phyloP scores from a whole-genome alignment of 2,888 invertebrate species.

The Erebia epiphron region DNA sequence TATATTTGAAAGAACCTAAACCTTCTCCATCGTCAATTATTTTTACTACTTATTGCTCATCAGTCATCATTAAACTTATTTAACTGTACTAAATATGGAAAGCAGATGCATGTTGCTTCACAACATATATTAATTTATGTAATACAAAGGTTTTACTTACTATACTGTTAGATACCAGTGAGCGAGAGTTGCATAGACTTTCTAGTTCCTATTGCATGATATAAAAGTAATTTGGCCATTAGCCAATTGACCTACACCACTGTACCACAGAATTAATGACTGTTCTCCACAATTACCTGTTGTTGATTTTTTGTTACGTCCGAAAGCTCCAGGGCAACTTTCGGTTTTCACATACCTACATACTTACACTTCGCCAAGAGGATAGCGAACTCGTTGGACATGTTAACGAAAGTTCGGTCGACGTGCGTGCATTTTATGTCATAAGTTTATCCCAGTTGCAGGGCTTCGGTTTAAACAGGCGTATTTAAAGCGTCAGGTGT shows the following conservation, averaged over 20 bases:
- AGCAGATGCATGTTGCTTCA: too few species aligned
- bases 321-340: conserved; percentile 1
- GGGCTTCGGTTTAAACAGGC: conserved; percentile 2
- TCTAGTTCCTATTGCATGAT: not conserved
- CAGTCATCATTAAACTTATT: too few species aligned
- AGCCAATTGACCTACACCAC: conserved; percentile 10
- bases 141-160: too few species aligned
- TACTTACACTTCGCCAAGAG: not conserved
- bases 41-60: too few species aligned
- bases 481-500: not conserved
- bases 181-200: not conserved
- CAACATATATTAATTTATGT: too few species aligned
- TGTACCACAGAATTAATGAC: not conserved
- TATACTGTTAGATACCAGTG: not conserved
- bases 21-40: too few species aligned
- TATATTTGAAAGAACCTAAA: too few species aligned
- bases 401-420: not conserved
- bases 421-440: conserved; percentile 1
- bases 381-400: not conserved
- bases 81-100: too few species aligned
- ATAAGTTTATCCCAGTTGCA: not conserved
- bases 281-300: not conserved
- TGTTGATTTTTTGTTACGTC: not conserved
- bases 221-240: not conserved
- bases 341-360: conserved; percentile 4